Base-by-base conservation (phyloP, 1,140 invertebrate genomes). In the Trichoplusia ni region DNA sequence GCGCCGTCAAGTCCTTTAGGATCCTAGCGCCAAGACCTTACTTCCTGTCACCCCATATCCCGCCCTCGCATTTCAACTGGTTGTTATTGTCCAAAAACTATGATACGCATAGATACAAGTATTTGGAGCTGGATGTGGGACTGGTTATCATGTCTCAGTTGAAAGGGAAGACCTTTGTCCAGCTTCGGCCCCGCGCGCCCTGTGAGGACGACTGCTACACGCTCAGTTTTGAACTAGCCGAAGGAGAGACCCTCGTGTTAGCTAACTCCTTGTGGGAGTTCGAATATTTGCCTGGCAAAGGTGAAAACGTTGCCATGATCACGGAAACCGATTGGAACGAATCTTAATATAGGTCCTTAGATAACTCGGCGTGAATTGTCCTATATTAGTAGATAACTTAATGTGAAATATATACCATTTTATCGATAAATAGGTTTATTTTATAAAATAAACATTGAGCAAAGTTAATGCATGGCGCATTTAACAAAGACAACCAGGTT, bases 41-140 rank as follows among this genome's bases (percentile, higher is more conserved):
- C 61, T 96, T 96, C 79, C 81, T 97, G 0, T 95, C 95, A 1
- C 92, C 93, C 14, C 93, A 94, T 46, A 93, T 96, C 1, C 94
- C 95, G 27, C 94, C 95, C 3, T 94, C 94, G 0, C 93, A 95
- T 67, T 95, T 95, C 68, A 97, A 95, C 77, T 97, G 95, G 95
- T 88, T 97, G 3, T 82, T 97, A 0, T 92, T 97, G 84, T 96
- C 95, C 0, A 94, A 94, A 19, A 93, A 95, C 64, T 97, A 96
- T 73, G 93, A 93, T 23, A 93, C 94, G 5, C 93, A 93, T 21
- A 93, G 93, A 65, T 95, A 93, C 72, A 96, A 96, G 83, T 91
- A 91, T 73, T 91, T 96, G n/a, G 93, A 95, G 54, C 84, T 95
- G 8, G 92, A 94, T 73, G 92, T 93, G 25, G 94, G 92, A 7